Conservation (phyloP, 2,888 invertebrate genomes). For the Stenotaenia linearis region DNA sequence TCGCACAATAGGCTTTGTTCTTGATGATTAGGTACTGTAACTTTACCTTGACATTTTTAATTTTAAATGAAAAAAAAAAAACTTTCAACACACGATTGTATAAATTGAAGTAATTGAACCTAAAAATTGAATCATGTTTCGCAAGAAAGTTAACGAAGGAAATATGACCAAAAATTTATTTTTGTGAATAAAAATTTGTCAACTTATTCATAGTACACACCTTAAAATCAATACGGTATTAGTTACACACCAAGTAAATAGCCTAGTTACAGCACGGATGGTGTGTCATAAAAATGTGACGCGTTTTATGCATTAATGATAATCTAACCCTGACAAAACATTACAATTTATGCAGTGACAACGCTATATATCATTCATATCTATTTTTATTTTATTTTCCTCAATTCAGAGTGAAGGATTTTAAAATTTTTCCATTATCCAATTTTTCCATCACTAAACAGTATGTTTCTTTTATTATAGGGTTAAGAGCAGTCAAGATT, state of each 20-base stretch:
- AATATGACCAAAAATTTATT: not conserved
- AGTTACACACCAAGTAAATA: not conserved
- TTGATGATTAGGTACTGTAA: not conserved
- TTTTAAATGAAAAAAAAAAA: not conserved
- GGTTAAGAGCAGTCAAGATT: not conserved
- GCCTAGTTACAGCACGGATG: not conserved
- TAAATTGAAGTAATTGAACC: not conserved
- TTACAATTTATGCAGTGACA: not conserved
- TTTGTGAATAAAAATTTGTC: too few species aligned
- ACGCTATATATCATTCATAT: not conserved
- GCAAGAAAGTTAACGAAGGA: too few species aligned
- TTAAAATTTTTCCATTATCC: too few species aligned
- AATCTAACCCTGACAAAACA: not conserved
- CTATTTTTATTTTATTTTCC: not conserved
- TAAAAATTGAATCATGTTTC: too few species aligned
- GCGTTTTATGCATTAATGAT: not conserved
- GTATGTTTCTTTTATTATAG: not conserved
- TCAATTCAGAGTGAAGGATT: not conserved
- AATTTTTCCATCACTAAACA: too few species aligned
- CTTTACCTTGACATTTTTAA: not conserved
- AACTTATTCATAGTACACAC: not conserved
- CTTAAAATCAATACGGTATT: not conserved
- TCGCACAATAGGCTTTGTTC: not conserved
- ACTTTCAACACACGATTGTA: not conserved
- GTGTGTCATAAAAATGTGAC: not conserved